phyloP scores from a whole-genome alignment of 2,888 invertebrate genomes.

The Sturmia bella region DNA sequence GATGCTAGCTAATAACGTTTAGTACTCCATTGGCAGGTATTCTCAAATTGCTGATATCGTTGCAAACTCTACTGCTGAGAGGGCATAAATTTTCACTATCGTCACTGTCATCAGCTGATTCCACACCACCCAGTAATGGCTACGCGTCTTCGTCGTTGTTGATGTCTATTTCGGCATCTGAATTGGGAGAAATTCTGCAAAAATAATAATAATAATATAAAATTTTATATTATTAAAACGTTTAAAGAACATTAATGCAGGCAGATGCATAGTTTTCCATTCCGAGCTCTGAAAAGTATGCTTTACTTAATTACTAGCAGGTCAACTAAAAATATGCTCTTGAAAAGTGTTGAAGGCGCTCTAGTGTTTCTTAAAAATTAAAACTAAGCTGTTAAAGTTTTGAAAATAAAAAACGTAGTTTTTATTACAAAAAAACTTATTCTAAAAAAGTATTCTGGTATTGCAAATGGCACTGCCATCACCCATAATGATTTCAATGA shows the following conservation, averaged over 20 bases:
- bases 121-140: slow-evolving; percentile 81
- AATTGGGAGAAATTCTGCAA: slow-evolving; percentile 78
- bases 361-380: no score
- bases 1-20: slow-evolving; percentile 69
- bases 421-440: no score
- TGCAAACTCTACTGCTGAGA: slow-evolving; percentile 16
- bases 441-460: no score
- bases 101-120: slow-evolving; percentile 78
- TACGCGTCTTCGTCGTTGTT: slow-evolving; percentile 79
- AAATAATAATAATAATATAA: slow-evolving; percentile 61
- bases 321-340: no score
- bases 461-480: no score
- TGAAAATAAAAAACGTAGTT: no score
- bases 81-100: slow-evolving; percentile 72
- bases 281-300: neutral
- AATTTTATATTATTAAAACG: neutral
- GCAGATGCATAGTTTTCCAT: no score
- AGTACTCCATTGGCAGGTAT: slow-evolving; percentile 30
- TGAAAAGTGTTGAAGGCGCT: no score
- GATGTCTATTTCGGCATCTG: slow-evolving; percentile 74
- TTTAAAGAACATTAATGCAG: neutral
- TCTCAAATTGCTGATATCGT: slow-evolving; percentile 27
- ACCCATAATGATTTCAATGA: no score
- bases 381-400: no score
- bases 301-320: neutral